phyloP scores from a whole-genome alignment of 2,113 vertebrate genomes.

The Fulmarus glacialis region DNA sequence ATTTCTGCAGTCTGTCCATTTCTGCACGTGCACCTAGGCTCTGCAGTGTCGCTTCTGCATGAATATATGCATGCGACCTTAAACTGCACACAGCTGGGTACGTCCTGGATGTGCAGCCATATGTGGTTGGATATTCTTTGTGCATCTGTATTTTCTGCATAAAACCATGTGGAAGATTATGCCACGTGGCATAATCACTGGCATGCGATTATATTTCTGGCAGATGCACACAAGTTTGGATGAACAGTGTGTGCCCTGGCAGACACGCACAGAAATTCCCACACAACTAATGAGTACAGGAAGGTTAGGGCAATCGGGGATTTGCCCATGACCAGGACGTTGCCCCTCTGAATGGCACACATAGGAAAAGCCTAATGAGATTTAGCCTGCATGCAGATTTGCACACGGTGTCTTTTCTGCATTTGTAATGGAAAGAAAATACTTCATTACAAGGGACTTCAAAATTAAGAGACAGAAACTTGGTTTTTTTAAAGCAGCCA shows the following conservation, averaged over 20 bases:
- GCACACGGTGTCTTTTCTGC: not conserved
- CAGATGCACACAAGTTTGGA: not conserved
- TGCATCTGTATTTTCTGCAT: not conserved
- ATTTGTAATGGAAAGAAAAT: not conserved
- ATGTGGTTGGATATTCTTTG: rapidly evolving
- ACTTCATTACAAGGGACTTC: not conserved
- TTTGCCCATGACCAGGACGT: rapidly evolving
- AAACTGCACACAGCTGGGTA: rapidly evolving
- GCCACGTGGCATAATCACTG: not conserved
- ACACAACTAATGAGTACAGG: rapidly evolving
- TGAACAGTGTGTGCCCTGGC: not conserved
- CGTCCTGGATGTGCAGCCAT: not conserved
- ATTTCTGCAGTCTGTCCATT: not conserved
- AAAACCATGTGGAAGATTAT: not conserved
- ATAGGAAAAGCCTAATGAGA: not conserved
- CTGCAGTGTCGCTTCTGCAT: not conserved
- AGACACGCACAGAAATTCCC: not conserved
- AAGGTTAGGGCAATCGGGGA: rapidly evolving
- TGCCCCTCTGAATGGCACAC: not conserved
- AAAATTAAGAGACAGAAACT: not conserved
- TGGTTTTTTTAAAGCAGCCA: not conserved
- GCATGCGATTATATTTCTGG: not conserved
- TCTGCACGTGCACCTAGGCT: not conserved
- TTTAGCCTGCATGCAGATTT: not conserved
- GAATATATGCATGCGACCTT: not conserved